Evolutionary conservation across 1,140 invertebrate species (phyloP), one percentile per base, ranked within the genome.

Genomic region (Bombus breviceps): DNA sequence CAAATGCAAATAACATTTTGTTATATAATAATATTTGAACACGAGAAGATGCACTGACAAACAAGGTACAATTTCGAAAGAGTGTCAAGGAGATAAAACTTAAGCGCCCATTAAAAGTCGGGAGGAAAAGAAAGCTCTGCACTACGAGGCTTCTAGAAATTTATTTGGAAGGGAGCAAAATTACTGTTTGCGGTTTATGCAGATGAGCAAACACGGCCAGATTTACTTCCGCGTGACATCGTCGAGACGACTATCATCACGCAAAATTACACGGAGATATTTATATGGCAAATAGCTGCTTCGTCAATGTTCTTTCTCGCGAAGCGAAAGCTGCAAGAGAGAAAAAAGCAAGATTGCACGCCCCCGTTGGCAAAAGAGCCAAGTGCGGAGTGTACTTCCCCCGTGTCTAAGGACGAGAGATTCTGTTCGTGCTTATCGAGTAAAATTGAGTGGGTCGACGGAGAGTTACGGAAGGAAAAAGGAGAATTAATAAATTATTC

Each of bases 181-280:
- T 89, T 78, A 39, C 75, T 86, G 64, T 57, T 69, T 59, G 71
- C 77, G 79, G 71, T 89, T 89, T 86, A 64, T 68, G 71, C 77
- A 43, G 59, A 62, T 37, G 68, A 83, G 82, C 76, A 80, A 83
- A 89, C 87, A 92, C 68, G 68, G 57, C 47, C 72, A 32, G 87
- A 62, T 88, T 89, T 89, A 86, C 82, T 89, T 89, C 64, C 69
- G 68, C 53, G 85, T 47, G 76, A 86, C 73, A 43, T 80, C 73
- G 71, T 41, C 59, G 37, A 73, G 41, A 64, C 75, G 57, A 25
- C 62, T 71, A 72, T 84, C 66, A 47, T 68, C 37, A 76, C 64
- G 78, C 62, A 47, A 89, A 89, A 89, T 89, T 90, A 81, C 43
- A 82, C 71, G 87, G 53, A 83, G 88, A 88, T 88, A 89, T 91